Evolutionary conservation across 1,140 invertebrate genomes (phyloP).

Genomic region (Cydia pomonella): DNA sequence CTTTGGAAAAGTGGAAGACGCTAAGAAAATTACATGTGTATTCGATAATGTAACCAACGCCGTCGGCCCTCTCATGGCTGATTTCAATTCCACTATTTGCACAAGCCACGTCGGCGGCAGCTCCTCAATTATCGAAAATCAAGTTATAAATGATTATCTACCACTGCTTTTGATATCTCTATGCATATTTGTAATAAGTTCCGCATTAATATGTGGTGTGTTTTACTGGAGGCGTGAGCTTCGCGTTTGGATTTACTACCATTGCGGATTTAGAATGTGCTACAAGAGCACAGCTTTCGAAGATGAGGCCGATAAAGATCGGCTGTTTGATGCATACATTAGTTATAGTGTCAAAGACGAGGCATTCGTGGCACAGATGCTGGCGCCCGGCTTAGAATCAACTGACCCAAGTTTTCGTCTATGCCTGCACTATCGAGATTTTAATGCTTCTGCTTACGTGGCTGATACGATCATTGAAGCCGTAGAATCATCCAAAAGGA

Average conservation of each 20-base stretch:
- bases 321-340: slow-evolving; percentile 94
- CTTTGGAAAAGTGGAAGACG: slow-evolving; percentile 87
- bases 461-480: slow-evolving; percentile 95
- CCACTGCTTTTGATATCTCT: slow-evolving; percentile 88
- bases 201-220: slow-evolving; percentile 86
- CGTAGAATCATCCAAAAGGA: slow-evolving; percentile 93
- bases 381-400: slow-evolving; percentile 91
- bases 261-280: slow-evolving; percentile 91
- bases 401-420: slow-evolving; percentile 88
- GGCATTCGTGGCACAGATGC: slow-evolving; percentile 91
- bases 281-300: slow-evolving; percentile 90
- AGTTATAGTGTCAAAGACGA: slow-evolving; percentile 96
- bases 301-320: slow-evolving; percentile 89
- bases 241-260: slow-evolving; percentile 92
- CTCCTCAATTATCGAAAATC: slow-evolving; percentile 86
- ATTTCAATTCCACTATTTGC: slow-evolving; percentile 86
- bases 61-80: slow-evolving; percentile 82
- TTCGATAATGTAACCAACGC: slow-evolving; percentile 85
- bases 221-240: slow-evolving; percentile 92
- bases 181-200: slow-evolving; percentile 86
- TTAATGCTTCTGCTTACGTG: slow-evolving; percentile 90
- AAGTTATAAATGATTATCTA: slow-evolving; percentile 89
- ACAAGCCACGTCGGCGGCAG: slow-evolving; percentile 84
- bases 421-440: slow-evolving; percentile 92
- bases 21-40: slow-evolving; percentile 84